A percentile compares a stretch with the other conserved stretches of the same genome.
Evolutionary conservation across 2,113 vertebrate genomes (phyloP).

Genomic region (Tor tambroides): DNA sequence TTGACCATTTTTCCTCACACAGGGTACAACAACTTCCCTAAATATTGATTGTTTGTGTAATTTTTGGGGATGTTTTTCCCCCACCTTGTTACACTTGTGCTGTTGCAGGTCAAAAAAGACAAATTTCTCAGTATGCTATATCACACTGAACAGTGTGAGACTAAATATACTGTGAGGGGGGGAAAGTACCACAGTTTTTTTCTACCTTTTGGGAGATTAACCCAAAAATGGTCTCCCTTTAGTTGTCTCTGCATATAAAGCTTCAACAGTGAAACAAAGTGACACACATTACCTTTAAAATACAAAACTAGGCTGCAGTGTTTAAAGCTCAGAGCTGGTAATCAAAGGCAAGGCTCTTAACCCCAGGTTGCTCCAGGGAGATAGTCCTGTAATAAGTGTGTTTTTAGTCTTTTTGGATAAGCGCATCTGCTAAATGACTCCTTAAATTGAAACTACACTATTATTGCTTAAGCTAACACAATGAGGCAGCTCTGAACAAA

Average conservation of each 20-base stretch:
- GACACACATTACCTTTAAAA: neutral
- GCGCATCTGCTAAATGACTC: constrained; percentile 1
- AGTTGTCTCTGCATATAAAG: neutral
- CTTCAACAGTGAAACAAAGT: neutral
- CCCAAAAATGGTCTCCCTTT: too few relatives aligned
- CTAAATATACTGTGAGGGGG: too few relatives aligned
- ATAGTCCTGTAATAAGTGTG: constrained; percentile 2
- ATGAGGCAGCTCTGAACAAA: neutral
- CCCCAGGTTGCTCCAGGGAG: neutral
- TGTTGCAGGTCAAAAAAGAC: too few relatives aligned
- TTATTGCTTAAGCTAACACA: constrained; percentile 4
- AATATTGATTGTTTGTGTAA: too few relatives aligned
- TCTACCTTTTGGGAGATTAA: neutral
- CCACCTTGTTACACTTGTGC: too few relatives aligned
- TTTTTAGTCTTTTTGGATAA: constrained; percentile 3
- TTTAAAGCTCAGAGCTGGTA: neutral
- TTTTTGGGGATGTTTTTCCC: too few relatives aligned
- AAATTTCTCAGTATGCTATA: too few relatives aligned
- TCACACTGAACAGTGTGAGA: too few relatives aligned
- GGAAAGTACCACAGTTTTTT: too few relatives aligned
- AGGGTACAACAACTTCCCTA: too few relatives aligned
- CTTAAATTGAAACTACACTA: neutral
- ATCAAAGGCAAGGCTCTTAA: neutral
- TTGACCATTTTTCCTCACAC: too few relatives aligned
- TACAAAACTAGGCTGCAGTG: neutral